Conservation (phyloP, 2,113 vertebrate species). For the Odontophorus gujanensis region DNA sequence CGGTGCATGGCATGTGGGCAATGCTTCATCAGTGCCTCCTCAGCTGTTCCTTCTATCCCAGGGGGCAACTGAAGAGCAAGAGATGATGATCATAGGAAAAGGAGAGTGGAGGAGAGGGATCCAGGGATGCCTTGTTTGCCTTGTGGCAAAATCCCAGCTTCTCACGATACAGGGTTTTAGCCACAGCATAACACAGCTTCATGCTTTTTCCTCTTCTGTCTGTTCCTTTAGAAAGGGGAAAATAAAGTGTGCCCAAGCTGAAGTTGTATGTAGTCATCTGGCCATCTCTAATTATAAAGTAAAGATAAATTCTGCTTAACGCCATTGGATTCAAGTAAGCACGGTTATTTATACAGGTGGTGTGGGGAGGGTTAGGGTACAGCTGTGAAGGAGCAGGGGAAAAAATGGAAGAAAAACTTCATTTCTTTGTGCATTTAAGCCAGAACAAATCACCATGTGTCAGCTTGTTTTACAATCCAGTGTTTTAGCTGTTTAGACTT, state of each 20-base stretch:
- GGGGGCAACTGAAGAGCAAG: neutral
- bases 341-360: neutral
- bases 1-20: neutral
- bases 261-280: neutral
- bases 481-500: conserved; percentile 13
- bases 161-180: neutral
- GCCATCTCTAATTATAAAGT: neutral
- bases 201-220: neutral
- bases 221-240: neutral
- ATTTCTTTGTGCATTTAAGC: neutral
- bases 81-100: neutral
- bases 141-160: neutral
- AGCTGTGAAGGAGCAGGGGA: neutral
- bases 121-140: neutral
- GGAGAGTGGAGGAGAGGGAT: neutral
- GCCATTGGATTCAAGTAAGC: neutral
- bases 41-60: neutral
- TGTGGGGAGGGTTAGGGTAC: neutral
- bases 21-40: neutral
- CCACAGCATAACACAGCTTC: neutral
- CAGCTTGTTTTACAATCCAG: conserved; percentile 48
- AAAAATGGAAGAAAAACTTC: neutral
- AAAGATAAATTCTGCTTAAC: neutral
- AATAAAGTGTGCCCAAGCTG: neutral
- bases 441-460: conserved; percentile 22